phyloP scores from a whole-genome alignment of 2,113 vertebrate species.

The Ceyx cyanopectus region DNA sequence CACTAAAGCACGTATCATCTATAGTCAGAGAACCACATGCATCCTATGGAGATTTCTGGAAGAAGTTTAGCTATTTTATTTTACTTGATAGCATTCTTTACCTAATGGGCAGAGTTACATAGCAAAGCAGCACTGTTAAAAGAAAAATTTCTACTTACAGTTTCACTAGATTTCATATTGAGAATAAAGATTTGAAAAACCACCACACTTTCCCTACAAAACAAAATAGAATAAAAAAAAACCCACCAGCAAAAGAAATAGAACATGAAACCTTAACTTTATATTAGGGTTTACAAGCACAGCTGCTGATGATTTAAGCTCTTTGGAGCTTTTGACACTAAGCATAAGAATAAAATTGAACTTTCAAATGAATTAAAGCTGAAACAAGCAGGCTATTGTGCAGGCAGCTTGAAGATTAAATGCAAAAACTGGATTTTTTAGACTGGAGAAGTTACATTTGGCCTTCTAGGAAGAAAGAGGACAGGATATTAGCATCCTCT shows the following conservation, averaged over 20 bases:
- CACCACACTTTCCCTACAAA: not conserved
- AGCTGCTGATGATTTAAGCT: constrained; percentile 6
- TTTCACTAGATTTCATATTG: not conserved
- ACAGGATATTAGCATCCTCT: constrained; percentile 47
- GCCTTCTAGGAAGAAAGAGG: not conserved
- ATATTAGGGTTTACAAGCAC: not conserved
- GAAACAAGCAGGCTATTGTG: constrained; percentile 35
- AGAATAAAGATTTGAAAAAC: not conserved
- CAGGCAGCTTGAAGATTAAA: not conserved
- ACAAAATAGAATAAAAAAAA: not conserved
- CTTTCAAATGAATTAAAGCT: not conserved
- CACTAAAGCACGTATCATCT: not conserved
- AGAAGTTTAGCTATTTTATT: not conserved
- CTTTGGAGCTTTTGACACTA: not conserved
- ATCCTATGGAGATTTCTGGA: not conserved
- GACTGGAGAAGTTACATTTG: not conserved
- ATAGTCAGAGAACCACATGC: not conserved
- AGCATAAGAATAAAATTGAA: not conserved
- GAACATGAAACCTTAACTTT: not conserved
- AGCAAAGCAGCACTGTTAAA: not conserved
- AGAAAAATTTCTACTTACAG: not conserved
- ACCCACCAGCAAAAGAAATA: not conserved
- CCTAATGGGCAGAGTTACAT: not conserved
- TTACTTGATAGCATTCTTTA: not conserved
- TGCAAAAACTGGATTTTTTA: not conserved